Evolutionary conservation across 2,113 vertebrate genomes (phyloP).

Genomic region (Condylura cristata): DNA sequence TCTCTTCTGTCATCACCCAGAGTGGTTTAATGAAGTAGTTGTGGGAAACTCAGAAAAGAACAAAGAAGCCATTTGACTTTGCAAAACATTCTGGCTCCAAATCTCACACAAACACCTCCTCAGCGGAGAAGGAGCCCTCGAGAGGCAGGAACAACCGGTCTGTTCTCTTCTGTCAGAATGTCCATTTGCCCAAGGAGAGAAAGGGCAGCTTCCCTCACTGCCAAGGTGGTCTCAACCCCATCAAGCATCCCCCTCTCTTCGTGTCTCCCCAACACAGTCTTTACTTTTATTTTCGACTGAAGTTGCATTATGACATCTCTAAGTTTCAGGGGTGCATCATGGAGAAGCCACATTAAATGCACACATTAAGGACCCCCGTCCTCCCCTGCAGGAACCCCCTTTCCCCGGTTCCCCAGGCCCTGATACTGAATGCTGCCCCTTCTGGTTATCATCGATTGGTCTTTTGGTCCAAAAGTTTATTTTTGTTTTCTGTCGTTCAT

Average conservation of each 20-base stretch:
- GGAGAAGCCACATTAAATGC: no score
- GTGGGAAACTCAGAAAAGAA: constrained; percentile 80
- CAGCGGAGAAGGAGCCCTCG: constrained; percentile 88
- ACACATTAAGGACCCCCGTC: no score
- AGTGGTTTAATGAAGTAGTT: constrained; percentile 74
- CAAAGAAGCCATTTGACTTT: constrained; percentile 87
- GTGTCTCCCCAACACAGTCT: no score
- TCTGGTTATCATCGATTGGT: no score
- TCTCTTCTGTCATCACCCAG: neutral
- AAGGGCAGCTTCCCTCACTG: neutral
- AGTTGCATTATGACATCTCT: no score
- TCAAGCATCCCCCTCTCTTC: neutral
- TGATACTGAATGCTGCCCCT: no score
- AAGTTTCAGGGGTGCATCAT: no score
- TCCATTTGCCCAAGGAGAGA: constrained; percentile 7
- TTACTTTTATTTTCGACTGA: no score
- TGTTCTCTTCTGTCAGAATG: constrained; percentile 76
- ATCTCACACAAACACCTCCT: constrained; percentile 94
- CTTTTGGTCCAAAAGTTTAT: no score
- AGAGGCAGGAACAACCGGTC: constrained; percentile 86
- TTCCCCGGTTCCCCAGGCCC: no score
- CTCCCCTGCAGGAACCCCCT: no score
- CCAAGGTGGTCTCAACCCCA: neutral
- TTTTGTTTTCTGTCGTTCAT: no score
- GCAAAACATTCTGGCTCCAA: constrained; percentile 88